phyloP scores from a whole-genome alignment of 2,888 invertebrate genomes.

The Temnothorax rugatulus region DNA sequence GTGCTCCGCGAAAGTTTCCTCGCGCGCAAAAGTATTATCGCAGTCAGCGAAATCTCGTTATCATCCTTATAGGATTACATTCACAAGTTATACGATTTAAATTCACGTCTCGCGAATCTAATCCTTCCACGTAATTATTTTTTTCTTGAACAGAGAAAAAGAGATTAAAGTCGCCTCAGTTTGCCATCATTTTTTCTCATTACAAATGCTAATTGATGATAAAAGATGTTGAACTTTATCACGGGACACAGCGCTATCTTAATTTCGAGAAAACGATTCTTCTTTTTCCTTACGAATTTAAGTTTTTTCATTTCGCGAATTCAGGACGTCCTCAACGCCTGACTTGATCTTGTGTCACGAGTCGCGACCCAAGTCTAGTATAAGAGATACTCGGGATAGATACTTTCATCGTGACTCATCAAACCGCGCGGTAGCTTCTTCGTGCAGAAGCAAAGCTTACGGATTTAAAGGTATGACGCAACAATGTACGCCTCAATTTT shows the following conservation, averaged over 20 bases:
- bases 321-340: background rate
- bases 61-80: background rate
- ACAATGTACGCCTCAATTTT: conserved; percentile 3
- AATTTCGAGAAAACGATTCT: background rate
- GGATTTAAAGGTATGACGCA: conserved; percentile 43
- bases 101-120: conserved; percentile 6
- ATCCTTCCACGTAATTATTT: conserved; percentile 7
- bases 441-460: conserved; percentile 29
- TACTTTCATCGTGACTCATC: conserved; percentile 73
- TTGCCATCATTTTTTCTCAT: background rate
- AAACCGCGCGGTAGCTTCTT: conserved; percentile 50
- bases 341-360: conserved; percentile 16
- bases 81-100: background rate
- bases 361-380: background rate
- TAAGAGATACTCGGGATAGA: conserved; percentile 52
- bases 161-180: background rate
- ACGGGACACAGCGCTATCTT: background rate
- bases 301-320: background rate
- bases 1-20: background rate
- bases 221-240: background rate
- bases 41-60: conserved; percentile 30
- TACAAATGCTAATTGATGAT: background rate
- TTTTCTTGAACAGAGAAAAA: background rate
- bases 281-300: background rate
- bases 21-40: conserved; percentile 15